phyloP scores from a whole-genome alignment of 1,140 invertebrate genomes.

The silkworm (Bombyx mori) region DNA sequence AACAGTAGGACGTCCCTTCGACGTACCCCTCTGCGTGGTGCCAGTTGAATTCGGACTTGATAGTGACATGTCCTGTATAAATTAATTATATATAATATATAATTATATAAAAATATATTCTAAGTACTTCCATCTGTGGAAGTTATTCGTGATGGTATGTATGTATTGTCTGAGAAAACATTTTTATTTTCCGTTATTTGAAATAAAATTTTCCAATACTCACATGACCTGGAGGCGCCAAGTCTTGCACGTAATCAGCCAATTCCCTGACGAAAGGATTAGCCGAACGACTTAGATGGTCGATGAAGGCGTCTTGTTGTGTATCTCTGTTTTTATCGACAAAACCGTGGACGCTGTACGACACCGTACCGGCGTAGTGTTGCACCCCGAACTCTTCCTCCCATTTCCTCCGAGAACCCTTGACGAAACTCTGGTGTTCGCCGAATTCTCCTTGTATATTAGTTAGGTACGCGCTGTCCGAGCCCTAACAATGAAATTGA shows the following conservation, averaged over 20 bases:
- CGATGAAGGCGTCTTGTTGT: slow-evolving; percentile 95
- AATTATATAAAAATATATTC: not conserved
- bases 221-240: slow-evolving; percentile 45
- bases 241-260: slow-evolving; percentile 72
- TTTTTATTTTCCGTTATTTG: no score
- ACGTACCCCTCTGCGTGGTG: slow-evolving; percentile 87
- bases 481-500: slow-evolving; percentile 71
- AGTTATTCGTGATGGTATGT: no score
- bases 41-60: slow-evolving; percentile 68
- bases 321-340: slow-evolving; percentile 97
- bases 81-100: not conserved
- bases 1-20: slow-evolving; percentile 93
- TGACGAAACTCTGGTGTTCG: slow-evolving; percentile 87
- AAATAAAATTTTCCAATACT: not conserved
- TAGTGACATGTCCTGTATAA: slow-evolving; percentile 70
- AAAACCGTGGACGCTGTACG: slow-evolving; percentile 93
- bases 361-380: slow-evolving; percentile 96
- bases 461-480: slow-evolving; percentile 89
- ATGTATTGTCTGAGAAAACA: no score
- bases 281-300: slow-evolving; percentile 88
- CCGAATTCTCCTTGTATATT: slow-evolving; percentile 94
- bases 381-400: slow-evolving; percentile 91
- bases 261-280: slow-evolving; percentile 92
- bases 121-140: not conserved
- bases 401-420: slow-evolving; percentile 91